Percentiles rank a stretch among this genome's conserved stretches.
Conservation (phyloP, 2,888 invertebrate species). For the Acanthosepion esculentum region DNA sequence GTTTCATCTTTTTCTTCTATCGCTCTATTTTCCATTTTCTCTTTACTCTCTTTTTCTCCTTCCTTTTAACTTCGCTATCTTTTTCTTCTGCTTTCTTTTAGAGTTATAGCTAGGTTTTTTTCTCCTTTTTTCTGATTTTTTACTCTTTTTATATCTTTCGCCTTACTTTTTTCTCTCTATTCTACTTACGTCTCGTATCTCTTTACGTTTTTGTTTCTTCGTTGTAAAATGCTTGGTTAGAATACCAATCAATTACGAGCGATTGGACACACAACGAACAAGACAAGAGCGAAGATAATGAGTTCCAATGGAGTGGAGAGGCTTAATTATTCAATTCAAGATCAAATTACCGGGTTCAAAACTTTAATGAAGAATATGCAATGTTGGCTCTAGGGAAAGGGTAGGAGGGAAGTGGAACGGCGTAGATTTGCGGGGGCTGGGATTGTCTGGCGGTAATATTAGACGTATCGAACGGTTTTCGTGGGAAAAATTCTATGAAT, state of each 20-base stretch:
- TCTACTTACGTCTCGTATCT: neutral
- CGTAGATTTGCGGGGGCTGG: neutral
- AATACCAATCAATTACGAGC: neutral
- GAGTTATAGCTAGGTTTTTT: neutral
- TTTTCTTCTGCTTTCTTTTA: too few relatives aligned
- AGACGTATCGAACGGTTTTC: conserved; percentile 1
- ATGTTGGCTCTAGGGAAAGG: neutral
- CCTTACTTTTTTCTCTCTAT: too few relatives aligned
- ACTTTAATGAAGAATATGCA: conserved; percentile 16
- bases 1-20: too few relatives aligned
- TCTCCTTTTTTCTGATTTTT: neutral
- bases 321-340: conserved; percentile 33
- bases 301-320: neutral
- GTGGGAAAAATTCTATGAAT: neutral
- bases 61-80: too few relatives aligned
- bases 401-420: neutral
- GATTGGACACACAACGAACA: neutral
- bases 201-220: neutral
- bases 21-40: neutral
- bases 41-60: neutral
- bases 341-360: conserved; percentile 33
- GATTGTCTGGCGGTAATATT: neutral
- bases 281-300: neutral
- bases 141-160: too few relatives aligned
- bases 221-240: neutral